Percentiles rank a stretch among this genome's conserved stretches.
phyloP scores from a whole-genome alignment of 2,797 vertebrate genomes.

The Menidia menidia region DNA sequence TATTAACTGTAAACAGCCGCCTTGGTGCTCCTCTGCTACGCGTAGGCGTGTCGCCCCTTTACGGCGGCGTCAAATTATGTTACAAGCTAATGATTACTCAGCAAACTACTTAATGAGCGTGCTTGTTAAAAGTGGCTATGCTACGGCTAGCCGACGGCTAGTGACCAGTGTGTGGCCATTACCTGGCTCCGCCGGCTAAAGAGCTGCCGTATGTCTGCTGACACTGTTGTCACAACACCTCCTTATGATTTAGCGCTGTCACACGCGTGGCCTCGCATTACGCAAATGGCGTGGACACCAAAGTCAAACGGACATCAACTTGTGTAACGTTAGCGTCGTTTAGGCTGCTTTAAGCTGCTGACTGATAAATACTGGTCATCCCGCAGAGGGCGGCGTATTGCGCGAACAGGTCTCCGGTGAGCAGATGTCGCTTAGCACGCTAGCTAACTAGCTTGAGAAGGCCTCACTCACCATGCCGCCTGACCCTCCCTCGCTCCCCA shows the following conservation, averaged over 20 bases:
- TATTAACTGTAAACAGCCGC: background rate
- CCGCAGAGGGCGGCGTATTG: slow-evolving; percentile 25
- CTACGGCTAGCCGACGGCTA: slow-evolving; percentile 44
- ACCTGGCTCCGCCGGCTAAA: slow-evolving; percentile 12
- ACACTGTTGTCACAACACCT: background rate
- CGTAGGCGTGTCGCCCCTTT: fast-evolving
- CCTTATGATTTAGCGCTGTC: background rate
- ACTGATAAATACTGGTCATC: slow-evolving; percentile 19
- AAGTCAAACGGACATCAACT: background rate
- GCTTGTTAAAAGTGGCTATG: slow-evolving; percentile 52
- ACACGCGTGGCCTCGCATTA: background rate
- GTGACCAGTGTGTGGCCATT: slow-evolving; percentile 14
- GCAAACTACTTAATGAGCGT: slow-evolving; percentile 78
- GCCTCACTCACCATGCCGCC: slow-evolving; percentile 86
- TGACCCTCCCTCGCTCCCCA: slow-evolving; percentile 80
- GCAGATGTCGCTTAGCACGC: slow-evolving; percentile 35
- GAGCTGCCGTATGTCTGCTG: slow-evolving; percentile 1
- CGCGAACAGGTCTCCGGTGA: slow-evolving; percentile 49
- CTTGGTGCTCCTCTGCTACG: fast-evolving
- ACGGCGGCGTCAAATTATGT: slow-evolving; percentile 27
- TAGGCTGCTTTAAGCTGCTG: slow-evolving; percentile 30
- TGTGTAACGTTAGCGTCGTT: background rate
- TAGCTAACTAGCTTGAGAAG: slow-evolving; percentile 56
- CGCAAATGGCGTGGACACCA: background rate
- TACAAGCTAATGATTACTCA: slow-evolving; percentile 77